Evolutionary conservation across 2,888 invertebrate genomes (phyloP).

Genomic region (Eremobia ochroleuca): DNA sequence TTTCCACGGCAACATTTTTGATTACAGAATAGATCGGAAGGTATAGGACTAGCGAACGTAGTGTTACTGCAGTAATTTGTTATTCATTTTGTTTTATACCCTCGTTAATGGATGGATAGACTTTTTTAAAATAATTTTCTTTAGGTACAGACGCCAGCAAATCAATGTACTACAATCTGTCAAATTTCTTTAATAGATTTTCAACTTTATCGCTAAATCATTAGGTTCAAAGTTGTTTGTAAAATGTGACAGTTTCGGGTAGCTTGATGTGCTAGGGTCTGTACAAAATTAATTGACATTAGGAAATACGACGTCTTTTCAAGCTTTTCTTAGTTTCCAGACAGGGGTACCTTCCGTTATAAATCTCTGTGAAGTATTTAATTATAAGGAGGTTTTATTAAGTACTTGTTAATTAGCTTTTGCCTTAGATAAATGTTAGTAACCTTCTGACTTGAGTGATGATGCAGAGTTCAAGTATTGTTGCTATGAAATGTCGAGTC

Average conservation of each 20-base stretch:
- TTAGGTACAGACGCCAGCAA: no score
- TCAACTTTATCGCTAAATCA: no score
- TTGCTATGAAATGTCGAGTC: not conserved
- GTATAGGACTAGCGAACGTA: not conserved
- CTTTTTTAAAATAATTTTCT: slow-evolving; percentile 4
- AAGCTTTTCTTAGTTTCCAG: slow-evolving; percentile 6
- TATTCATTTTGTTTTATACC: not conserved
- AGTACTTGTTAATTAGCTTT: slow-evolving; percentile 13
- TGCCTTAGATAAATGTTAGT: slow-evolving; percentile 8
- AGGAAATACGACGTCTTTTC: not conserved
- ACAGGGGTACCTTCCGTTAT: not conserved
- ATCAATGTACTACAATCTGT: no score
- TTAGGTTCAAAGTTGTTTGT: no score
- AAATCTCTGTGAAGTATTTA: slow-evolving; percentile 30
- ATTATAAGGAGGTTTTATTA: slow-evolving; percentile 12
- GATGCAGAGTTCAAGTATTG: not conserved
- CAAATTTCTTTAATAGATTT: no score
- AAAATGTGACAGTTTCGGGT: no score
- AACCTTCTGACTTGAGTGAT: slow-evolving; percentile 7
- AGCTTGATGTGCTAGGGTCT: no score
- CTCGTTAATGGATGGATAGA: not conserved
- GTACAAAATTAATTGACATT: not conserved
- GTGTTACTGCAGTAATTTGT: slow-evolving; percentile 1
- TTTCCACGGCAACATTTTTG: not conserved
- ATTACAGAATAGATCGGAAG: not conserved